Base-by-base conservation (phyloP, 2,113 vertebrate genomes). In the Prunella himalayana region DNA sequence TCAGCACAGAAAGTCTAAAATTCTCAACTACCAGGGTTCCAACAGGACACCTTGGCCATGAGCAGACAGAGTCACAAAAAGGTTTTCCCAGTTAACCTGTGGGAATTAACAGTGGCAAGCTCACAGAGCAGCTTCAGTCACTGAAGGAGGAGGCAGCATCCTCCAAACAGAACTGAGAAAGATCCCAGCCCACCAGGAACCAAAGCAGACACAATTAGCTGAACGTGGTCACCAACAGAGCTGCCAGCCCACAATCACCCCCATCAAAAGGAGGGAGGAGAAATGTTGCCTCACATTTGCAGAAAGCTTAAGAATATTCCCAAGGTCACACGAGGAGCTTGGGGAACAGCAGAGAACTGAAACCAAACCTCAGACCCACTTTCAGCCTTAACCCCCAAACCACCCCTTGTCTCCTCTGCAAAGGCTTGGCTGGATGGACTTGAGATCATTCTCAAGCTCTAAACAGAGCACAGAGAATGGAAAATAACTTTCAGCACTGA, bases 401-500 rank as follows among this genome's bases (percentile, higher is more conserved):
- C 39, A 71, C 5, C 33, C 80, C 71, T 66, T 31, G 42, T 44
- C 11, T 56, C 71, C 33, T 12, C 51, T 77, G 41, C 56, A 56
- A 78, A 87, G 16, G 30, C 24, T 51, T 2, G 1, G 37, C 78
- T 70, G 82, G 70, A 44, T 53, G 47, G 86, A 44, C 21, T 24
- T 1, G 4, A 85, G 45, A 86, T 80, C 79, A 66, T 66, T 90
- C 3, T 1, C 45, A 41, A 86, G 39, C 72, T 81, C 77, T 86
- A 92, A 80, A 83, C 4, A 90, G 68, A 90, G 57, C 21, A 30
- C 5, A 70, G 60, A 86, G 83, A 63, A 73, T 59, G 45, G 88
- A 97, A 94, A 95, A 94, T 71, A 86, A 94, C 86, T 92, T 86
- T 54, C 51, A 86, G 70, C 1, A 2, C 65, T 82, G 56, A 81